Evolutionary conservation across 2,113 vertebrate species (phyloP).

Genomic region (Machaerirhynchus nigripectus): DNA sequence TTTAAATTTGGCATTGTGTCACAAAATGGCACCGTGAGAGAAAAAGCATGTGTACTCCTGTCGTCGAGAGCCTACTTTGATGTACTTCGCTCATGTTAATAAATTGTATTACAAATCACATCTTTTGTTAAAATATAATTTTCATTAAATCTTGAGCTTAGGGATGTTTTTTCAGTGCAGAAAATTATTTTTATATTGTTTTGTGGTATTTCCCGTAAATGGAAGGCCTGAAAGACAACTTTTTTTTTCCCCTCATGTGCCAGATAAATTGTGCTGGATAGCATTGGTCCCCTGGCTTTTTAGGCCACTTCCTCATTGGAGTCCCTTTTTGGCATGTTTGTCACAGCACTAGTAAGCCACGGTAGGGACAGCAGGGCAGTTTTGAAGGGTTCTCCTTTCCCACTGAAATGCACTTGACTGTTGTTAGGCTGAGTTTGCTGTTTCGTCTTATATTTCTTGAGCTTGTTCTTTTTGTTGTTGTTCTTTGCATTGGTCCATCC

Average conservation of each 20-base stretch:
- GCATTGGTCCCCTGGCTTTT: background rate
- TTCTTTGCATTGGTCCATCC: background rate
- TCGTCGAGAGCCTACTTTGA: background rate
- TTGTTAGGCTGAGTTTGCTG: background rate
- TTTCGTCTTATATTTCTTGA: background rate
- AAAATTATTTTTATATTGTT: background rate
- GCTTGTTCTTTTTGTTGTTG: background rate
- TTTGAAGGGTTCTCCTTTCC: background rate
- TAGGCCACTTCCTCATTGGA: background rate
- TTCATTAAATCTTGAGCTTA: background rate
- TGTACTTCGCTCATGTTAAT: accelerated
- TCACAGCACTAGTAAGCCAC: background rate
- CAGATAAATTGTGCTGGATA: background rate
- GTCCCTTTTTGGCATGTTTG: background rate
- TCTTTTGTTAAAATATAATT: background rate
- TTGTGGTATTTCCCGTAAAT: background rate
- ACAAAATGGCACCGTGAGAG: background rate
- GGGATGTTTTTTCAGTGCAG: background rate
- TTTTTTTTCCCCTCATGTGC: background rate
- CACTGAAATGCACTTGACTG: background rate
- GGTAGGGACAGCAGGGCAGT: background rate
- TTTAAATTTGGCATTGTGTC: background rate
- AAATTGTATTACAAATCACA: background rate
- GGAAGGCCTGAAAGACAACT: background rate
- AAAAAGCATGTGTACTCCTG: background rate